These are phyloP conservation scores for Anorthoa munda DNA, from an alignment of 2,888 invertebrate species.

Conservation along the genomic window DNA sequence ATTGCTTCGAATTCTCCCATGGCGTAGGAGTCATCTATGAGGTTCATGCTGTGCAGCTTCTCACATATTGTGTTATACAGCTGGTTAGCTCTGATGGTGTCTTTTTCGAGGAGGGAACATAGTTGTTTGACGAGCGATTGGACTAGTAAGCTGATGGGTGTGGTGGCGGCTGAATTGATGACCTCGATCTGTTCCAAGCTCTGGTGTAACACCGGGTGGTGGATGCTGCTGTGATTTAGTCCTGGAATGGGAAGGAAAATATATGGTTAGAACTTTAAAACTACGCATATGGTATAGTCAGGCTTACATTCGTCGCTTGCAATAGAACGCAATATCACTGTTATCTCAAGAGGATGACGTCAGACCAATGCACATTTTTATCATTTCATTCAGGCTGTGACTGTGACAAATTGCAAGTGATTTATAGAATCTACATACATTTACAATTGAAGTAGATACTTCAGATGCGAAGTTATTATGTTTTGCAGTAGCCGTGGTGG, in stretches of 20 bases:
- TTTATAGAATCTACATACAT: neutral
- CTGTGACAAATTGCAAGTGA: slow-evolving; percentile 10
- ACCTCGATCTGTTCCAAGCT: slow-evolving; percentile 84
- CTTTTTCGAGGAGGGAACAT: slow-evolving; percentile 92
- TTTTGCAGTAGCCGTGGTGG: neutral
- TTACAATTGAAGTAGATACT: too few species aligned
- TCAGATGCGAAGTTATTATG: neutral
- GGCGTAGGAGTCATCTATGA: slow-evolving; percentile 93
- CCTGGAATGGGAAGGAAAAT: slow-evolving; percentile 77
- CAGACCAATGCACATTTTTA: neutral
- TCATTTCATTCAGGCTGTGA: slow-evolving; percentile 11
- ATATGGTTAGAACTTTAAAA: neutral
- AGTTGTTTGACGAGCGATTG: slow-evolving; percentile 93
- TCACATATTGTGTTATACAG: slow-evolving; percentile 93
- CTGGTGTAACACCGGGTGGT: slow-evolving; percentile 81
- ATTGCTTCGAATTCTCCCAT: slow-evolving; percentile 93
- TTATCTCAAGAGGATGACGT: neutral
- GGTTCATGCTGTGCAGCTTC: slow-evolving; percentile 92
- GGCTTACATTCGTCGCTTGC: neutral
- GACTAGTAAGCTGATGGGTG: slow-evolving; percentile 93
- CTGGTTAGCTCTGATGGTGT: slow-evolving; percentile 90
- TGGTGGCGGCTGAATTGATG: slow-evolving; percentile 85
- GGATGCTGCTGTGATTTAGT: slow-evolving; percentile 75
- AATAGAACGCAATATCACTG: slow-evolving; percentile 9
- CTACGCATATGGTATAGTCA: neutral